These are phyloP conservation scores for Volucella inflata DNA, from an alignment of 2,888 invertebrate genomes.

Conservation along the genomic window DNA sequence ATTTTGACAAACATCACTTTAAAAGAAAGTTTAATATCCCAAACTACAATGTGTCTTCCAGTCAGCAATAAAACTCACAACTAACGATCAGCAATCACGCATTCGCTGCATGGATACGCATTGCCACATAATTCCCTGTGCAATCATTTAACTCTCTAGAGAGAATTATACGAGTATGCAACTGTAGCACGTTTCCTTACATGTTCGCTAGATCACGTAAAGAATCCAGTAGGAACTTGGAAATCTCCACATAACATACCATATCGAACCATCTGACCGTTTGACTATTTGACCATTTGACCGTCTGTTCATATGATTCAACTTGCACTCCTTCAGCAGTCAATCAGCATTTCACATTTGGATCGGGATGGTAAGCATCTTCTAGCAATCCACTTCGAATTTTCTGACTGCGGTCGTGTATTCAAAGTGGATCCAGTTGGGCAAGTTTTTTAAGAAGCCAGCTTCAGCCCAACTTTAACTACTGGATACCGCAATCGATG, in stretches of 20 bases:
- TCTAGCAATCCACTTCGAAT: slow-evolving; percentile 12
- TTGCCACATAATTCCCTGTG: slow-evolving; percentile 2
- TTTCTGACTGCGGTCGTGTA: background rate
- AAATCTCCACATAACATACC: slow-evolving; percentile 11
- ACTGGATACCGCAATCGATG: slow-evolving; percentile 31
- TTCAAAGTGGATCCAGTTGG: slow-evolving; percentile 47
- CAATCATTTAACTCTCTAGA: slow-evolving; percentile 20
- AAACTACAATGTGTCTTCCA: background rate
- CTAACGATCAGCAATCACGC: slow-evolving; percentile 22
- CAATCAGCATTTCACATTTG: slow-evolving; percentile 46
- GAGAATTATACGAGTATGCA: slow-evolving; percentile 24
- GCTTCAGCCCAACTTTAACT: slow-evolving; percentile 4
- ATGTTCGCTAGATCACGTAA: background rate
- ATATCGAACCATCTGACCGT: too few species aligned
- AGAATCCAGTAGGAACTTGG: slow-evolving; percentile 4
- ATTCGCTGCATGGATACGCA: background rate
- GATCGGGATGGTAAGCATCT: background rate
- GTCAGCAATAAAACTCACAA: slow-evolving; percentile 20
- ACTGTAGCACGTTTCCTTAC: slow-evolving; percentile 33
- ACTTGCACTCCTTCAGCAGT: slow-evolving; percentile 25
- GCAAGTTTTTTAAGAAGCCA: slow-evolving; percentile 26
- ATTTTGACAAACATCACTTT: background rate
- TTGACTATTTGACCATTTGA: background rate
- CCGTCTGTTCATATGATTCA: slow-evolving; percentile 6
- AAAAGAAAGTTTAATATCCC: background rate